These are phyloP conservation scores for Calidris pygmaea DNA, from an alignment of 2,113 vertebrate genomes.

Conservation along the genomic window DNA sequence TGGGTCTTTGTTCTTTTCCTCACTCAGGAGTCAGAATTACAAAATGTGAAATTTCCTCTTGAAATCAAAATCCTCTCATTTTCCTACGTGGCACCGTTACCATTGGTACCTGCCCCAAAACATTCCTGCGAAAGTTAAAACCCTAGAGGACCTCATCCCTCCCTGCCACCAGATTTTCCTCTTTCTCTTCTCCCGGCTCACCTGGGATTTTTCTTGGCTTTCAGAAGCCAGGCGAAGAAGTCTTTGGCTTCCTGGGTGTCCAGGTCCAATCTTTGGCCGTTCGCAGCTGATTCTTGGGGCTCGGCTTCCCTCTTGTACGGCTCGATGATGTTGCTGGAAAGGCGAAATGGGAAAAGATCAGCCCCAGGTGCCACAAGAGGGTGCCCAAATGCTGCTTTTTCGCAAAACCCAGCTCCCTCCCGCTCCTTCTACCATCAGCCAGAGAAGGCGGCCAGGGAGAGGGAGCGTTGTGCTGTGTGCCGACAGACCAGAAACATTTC, in stretches of 20 bases:
- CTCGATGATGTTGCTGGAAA: constrained; percentile 2
- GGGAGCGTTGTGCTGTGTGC: not conserved
- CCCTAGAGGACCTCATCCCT: not conserved
- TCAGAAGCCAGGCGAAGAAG: constrained; percentile 33
- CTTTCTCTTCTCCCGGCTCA: not conserved
- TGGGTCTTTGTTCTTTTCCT: not conserved
- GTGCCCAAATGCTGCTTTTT: not conserved
- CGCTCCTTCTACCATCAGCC: not conserved
- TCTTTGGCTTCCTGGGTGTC: not conserved
- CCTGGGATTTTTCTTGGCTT: constrained; percentile 30
- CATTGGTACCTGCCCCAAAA: not conserved
- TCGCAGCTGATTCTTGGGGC: not conserved
- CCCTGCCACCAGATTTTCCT: not conserved
- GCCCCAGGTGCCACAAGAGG: not conserved
- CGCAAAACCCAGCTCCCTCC: not conserved
- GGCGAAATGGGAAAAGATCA: not conserved
- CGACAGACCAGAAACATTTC: not conserved
- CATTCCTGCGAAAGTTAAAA: accelerated
- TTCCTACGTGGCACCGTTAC: accelerated
- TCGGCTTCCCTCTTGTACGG: constrained; percentile 33
- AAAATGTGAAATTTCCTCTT: not conserved
- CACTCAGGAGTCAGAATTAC: not conserved
- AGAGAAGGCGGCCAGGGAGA: not conserved
- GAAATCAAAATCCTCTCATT: not conserved
- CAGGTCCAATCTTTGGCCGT: not conserved